These are phyloP conservation scores for Australoheros scitulus DNA, from an alignment of 2,113 vertebrate species.

Conservation along the genomic window DNA sequence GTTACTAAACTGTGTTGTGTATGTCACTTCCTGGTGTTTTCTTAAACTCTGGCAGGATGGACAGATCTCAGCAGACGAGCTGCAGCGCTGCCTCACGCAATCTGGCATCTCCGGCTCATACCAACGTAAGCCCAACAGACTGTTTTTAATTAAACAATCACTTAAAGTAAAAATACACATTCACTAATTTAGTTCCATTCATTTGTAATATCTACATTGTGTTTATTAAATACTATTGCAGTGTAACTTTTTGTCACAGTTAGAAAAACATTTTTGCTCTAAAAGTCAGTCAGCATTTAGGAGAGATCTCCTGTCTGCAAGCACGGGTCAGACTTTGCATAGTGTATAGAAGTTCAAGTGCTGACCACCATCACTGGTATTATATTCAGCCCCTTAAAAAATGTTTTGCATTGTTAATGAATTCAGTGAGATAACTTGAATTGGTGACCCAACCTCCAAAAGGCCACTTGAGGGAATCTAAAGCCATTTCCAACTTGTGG, in stretches of 20 bases:
- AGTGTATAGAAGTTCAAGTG: neutral
- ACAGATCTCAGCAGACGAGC: conserved; percentile 91
- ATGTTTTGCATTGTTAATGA: neutral
- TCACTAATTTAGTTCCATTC: neutral
- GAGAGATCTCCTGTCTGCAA: neutral
- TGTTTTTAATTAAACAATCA: neutral
- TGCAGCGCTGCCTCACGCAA: conserved; percentile 91
- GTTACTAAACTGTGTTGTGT: neutral
- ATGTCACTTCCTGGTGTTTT: neutral
- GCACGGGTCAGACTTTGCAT: neutral
- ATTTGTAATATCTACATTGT: neutral
- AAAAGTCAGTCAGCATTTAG: neutral
- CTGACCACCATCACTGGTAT: neutral
- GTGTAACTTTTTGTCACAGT: neutral
- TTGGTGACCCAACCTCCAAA: too few relatives aligned
- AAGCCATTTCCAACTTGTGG: neutral
- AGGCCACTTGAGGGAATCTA: neutral
- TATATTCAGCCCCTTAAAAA: rapidly evolving
- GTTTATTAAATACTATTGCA: rapidly evolving
- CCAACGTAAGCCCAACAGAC: conserved; percentile 82
- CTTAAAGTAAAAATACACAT: neutral
- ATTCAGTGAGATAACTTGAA: neutral
- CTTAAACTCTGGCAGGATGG: conserved; percentile 81
- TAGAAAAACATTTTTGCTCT: neutral
- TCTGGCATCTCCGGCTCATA: conserved; percentile 88